Evolutionary conservation across 2,797 vertebrate genomes (phyloP).

Genomic region (Etheostoma nigrum): DNA sequence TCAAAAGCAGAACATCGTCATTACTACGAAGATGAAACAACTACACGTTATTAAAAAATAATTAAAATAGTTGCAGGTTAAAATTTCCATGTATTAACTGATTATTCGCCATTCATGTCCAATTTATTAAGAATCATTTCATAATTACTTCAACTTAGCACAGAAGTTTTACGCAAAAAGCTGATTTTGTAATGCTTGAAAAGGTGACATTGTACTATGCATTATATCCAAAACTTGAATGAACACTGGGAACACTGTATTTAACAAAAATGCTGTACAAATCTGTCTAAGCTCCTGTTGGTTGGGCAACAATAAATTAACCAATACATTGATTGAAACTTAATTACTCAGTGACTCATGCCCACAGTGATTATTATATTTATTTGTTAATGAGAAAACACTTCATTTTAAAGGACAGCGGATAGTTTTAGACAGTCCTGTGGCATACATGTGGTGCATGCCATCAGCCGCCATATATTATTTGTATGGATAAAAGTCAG

Average conservation of each 20-base stretch:
- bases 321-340: background rate
- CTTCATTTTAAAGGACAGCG: background rate
- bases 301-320: background rate
- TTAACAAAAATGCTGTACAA: background rate
- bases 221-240: background rate
- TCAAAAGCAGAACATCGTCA: background rate
- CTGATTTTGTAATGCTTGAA: background rate
- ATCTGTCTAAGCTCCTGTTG: background rate
- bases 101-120: background rate
- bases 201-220: background rate
- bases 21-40: background rate
- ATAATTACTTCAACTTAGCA: background rate
- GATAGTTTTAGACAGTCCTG: background rate
- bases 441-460: background rate
- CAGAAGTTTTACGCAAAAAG: background rate
- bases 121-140: background rate
- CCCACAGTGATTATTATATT: background rate
- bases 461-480: conserved; percentile 1
- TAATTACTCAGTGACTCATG: background rate
- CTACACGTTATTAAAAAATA: background rate
- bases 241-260: background rate
- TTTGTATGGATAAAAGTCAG: conserved; percentile 3
- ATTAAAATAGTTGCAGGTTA: background rate
- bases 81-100: background rate
- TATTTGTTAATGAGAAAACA: conserved; percentile 7